Evolutionary conservation across 2,888 invertebrate genomes (phyloP), one percentile per base, ranked within the genome.

Genomic region (Ischnura elegans): DNA sequence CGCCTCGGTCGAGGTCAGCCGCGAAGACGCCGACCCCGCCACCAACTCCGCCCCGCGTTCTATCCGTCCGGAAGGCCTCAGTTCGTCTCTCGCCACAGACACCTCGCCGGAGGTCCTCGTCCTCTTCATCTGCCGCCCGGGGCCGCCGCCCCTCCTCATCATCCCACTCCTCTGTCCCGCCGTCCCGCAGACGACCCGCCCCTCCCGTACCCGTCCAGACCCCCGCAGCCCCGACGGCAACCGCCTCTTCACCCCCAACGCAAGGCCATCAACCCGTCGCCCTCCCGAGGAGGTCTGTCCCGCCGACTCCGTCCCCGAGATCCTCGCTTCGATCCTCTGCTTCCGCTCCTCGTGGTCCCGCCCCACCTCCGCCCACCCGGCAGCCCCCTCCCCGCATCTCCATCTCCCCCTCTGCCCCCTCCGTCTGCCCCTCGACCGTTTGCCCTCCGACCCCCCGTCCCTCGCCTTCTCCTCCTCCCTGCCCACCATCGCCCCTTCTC

Each of bases 311-410:
- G 2, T 36, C 36, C 13, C 76, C 76, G 10, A 29, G 29, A 13
- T 1, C 76, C 76, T 76, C 76, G 29, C 2, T 76, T 36, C 29
- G 36, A 13, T 2, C 10, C 25, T 42, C 87, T 19, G 51, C 51
- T 47, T 43, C n/a, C 61, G 19, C 55, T 25, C 61, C 61, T 19
- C 42, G 36, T 2, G 10, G 25, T 25, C 42, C 25, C 19, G 3
- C 61, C 6, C 21, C 87, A 55, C 55, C 61, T 25, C 61, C 90
- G 6, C 55, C 10, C 42, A n/a, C 0, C 6, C 13, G 3, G 16
- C 61, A 3, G 2, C 61, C 87, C 16, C 55, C 87, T n/a, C 61
- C 90, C 43, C 55, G 55, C 47, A 29, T 55, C 87, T 51, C 87
- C 29, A 51, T 19, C 51, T 47, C 36, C 47, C 29, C 36, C 51